These are phyloP conservation scores for Stegodyphus dumicola DNA, from an alignment of 1,140 invertebrate species.

Conservation along the genomic window DNA sequence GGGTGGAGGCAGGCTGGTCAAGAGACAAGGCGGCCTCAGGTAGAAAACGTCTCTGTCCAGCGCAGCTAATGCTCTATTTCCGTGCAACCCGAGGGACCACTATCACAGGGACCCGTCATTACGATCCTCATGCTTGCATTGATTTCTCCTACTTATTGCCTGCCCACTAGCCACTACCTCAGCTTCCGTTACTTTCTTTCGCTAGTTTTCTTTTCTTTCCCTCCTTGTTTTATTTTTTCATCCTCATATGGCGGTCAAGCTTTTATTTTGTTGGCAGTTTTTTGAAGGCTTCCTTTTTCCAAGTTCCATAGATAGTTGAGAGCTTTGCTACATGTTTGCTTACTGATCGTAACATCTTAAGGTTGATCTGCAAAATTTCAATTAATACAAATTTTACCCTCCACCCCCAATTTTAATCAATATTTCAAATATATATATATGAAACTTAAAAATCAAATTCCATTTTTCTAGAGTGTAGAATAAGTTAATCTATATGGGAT, in stretches of 20 bases:
- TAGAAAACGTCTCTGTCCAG: constrained; percentile 39
- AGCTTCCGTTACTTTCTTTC: not conserved
- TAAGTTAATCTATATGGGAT: too few relatives aligned
- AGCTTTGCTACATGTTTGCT: too few relatives aligned
- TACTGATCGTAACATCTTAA: too few relatives aligned
- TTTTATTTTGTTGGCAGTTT: too few relatives aligned
- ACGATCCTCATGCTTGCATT: constrained; percentile 30
- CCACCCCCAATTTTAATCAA: too few relatives aligned
- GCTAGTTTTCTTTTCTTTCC: not conserved
- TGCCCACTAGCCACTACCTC: not conserved
- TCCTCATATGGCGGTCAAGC: not conserved
- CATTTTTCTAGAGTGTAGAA: too few relatives aligned
- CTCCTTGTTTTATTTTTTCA: not conserved
- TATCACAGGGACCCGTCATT: constrained; percentile 39
- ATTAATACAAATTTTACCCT: too few relatives aligned
- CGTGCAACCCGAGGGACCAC: constrained; percentile 41
- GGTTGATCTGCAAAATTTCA: too few relatives aligned
- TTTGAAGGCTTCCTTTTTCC: too few relatives aligned
- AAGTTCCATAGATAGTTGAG: too few relatives aligned
- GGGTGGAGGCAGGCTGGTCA: constrained; percentile 12
- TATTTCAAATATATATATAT: too few relatives aligned
- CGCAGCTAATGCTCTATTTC: constrained; percentile 52
- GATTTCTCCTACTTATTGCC: constrained; percentile 24
- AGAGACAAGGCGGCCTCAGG: not conserved
- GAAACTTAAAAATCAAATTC: too few relatives aligned